Conservation (phyloP, 2,113 vertebrate species). For the Scomber scombrus region DNA sequence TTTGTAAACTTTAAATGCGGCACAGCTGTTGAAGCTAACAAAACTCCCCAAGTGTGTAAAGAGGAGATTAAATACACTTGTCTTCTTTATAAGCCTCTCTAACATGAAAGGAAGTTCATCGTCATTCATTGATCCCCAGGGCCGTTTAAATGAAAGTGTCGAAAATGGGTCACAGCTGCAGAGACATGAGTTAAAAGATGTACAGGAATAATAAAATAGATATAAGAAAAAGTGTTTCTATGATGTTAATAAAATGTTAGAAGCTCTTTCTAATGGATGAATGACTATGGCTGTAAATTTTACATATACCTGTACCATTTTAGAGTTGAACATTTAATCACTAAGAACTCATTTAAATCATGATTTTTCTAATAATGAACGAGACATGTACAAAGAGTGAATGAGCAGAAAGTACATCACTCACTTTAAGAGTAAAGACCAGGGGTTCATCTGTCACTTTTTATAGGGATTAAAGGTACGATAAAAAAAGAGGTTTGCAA, state of each 20-base stretch:
- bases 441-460: not conserved
- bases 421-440: not conserved
- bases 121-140: constrained; percentile 44
- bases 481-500: too few relatives aligned
- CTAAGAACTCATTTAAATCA: not conserved
- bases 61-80: constrained; percentile 58
- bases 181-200: not conserved
- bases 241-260: constrained; percentile 21
- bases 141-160: constrained; percentile 37
- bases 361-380: not conserved
- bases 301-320: not conserved
- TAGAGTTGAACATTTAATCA: constrained; percentile 1
- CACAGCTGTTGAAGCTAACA: constrained; percentile 48
- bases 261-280: not conserved
- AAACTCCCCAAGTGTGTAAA: constrained; percentile 49
- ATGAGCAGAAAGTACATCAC: not conserved
- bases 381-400: not conserved
- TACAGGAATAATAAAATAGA: not conserved
- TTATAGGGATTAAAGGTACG: not conserved
- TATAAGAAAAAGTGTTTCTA: not conserved
- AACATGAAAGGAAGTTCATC: constrained; percentile 39
- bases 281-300: not conserved
- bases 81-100: constrained; percentile 29
- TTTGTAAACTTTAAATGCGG: constrained; percentile 41
- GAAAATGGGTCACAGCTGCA: constrained; percentile 39